Evolutionary conservation across 2,888 invertebrate species (phyloP), one percentile per base, ranked within the genome.

Genomic region (Plebejus anna): DNA sequence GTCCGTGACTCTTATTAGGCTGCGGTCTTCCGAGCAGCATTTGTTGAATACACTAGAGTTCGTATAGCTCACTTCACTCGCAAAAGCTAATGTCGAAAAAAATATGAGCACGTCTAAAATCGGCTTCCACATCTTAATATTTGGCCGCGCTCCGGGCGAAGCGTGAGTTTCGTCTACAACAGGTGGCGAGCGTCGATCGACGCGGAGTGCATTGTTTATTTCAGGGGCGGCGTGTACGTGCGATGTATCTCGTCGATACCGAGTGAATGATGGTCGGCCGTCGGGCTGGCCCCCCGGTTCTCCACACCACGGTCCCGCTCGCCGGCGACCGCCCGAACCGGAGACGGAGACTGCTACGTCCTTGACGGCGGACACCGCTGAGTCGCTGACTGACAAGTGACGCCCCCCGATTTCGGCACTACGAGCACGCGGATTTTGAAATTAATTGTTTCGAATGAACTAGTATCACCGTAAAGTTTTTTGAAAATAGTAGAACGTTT

Each of bases 341-440:
- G 87, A 90, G 90, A 78, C 70, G 86, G 87, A 90, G 90, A 89
- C 90, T 92, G 91, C 85, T 87, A 81, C 82, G 90, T 85, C 90
- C 90, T 90, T 91, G 88, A 88, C 80, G 79, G 81, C 81, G 80
- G 75, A 78, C 78, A 79, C 57, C 38, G 59, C 70, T 75, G 61
- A 76, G 13, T 55, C 13, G 55, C 55, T 13, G 61, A 76, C 72
- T 66, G 28, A 76, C 73, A 32, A 47, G 47, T 47, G 47, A 47
- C 47, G 47, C 9, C 73, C 32, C 28, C 55, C 51, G 32, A 73
- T 13, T 72, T 42, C 22, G 47, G 11, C 11, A 16, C 55, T 72
- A 36, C 28, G n/a, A 28, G 6, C 75, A 76, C 77, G 75, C 71
- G 51, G 42, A 28, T 66, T 71, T 13, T 47, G 71, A 72, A 47